Base-by-base conservation (phyloP, 2,797 vertebrate species). In the Jordanella pulchra region DNA sequence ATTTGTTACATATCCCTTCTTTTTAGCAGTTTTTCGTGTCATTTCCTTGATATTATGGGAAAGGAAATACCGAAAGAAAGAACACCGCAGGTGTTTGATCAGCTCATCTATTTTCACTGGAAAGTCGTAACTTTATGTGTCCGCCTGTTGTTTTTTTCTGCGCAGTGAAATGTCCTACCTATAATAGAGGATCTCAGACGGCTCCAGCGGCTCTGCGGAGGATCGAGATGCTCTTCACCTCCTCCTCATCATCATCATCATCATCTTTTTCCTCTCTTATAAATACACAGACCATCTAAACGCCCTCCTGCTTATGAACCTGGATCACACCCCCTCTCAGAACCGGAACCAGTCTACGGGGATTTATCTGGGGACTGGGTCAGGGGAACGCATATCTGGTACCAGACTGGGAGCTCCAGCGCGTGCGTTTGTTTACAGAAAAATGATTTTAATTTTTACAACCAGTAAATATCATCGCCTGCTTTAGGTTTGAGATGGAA, bases 151-250 rank as follows among this genome's bases (percentile, higher is more conserved):
- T 51, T 27, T 69, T 35, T 67, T 7, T 4, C 44, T 0, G 2
- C 48, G 32, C 47, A 72, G 82, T 81, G 67, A 23, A 0, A 0
- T 50, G 0, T 77, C 65, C 0, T 0, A 0, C 0, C 0, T 5
- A 0, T 39, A 35, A 0, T 54, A 44, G 45, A 81, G 50, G 78
- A 86, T 86, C 86, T 84, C 25, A 65, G 76, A 64, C 45, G 73
- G 55, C 42, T 14, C 44, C 65, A 67, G 74, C 71, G 27, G 76
- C 78, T 83, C 78, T 87, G 84, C 76, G 72, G 82, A 81, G 81
- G 78, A 76, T 83, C 74, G 6, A 72, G 82, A 81, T 88, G 74
- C 78, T 86, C 72, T 45, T 48, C 82, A 48, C 82, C 60, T 79
- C 81, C 60, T 67, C 78, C 72, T 72, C 72, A 28, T 72, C 21